A percentile compares a stretch with the other conserved stretches of the same genome.
phyloP scores from a whole-genome alignment of 2,888 invertebrate species.

The Sinohyriopsis cumingii region DNA sequence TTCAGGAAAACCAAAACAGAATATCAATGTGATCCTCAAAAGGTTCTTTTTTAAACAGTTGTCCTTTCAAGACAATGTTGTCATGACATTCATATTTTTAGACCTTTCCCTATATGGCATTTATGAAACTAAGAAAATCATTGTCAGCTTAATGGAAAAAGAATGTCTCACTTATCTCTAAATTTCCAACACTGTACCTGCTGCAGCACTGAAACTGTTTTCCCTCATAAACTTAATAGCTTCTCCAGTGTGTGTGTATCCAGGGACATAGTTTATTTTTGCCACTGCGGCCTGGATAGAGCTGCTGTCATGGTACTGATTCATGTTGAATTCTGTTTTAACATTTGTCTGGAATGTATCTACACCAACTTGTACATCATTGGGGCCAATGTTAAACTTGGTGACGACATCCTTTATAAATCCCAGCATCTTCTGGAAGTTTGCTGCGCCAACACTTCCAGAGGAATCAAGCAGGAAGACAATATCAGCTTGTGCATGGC shows the following conservation, averaged over 20 bases:
- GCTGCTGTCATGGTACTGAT: conserved; percentile 31
- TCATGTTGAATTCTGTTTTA: conserved; percentile 52
- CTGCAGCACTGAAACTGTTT: conserved; percentile 47
- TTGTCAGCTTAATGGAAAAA: too few species aligned
- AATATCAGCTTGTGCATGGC: conserved; percentile 56
- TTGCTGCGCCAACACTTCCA: conserved; percentile 51
- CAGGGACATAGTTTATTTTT: conserved; percentile 37
- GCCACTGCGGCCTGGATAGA: conserved; percentile 37
- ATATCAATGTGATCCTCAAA: too few species aligned
- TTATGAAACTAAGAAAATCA: too few species aligned
- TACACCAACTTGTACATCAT: conserved; percentile 46
- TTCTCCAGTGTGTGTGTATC: conserved; percentile 51
- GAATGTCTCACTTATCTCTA: too few species aligned
- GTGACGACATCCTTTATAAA: conserved; percentile 51
- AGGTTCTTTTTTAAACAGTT: too few species aligned
- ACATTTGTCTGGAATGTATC: conserved; percentile 52
- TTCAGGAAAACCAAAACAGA: too few species aligned
- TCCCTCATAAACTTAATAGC: conserved; percentile 44
- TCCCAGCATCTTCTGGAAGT: conserved; percentile 53
- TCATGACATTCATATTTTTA: too few species aligned
- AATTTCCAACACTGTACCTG: conserved; percentile 19
- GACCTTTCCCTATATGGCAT: too few species aligned
- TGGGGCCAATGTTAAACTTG: conserved; percentile 50
- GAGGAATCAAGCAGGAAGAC: conserved; percentile 60
- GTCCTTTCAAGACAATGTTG: too few species aligned